Base-by-base conservation (phyloP, 2,888 invertebrate genomes). In the Coecobrya sp. region DNA sequence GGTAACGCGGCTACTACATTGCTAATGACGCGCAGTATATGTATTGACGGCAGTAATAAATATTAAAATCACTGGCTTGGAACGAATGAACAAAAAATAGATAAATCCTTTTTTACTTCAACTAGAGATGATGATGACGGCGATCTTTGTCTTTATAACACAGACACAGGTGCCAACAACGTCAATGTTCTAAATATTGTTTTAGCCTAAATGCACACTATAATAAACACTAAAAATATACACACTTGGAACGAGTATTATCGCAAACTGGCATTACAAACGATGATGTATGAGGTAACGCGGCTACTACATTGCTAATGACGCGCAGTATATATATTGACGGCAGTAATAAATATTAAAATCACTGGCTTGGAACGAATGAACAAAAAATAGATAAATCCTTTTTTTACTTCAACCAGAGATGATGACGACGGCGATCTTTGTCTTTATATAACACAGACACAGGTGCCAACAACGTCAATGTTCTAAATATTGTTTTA, bases 321-420 rank as follows among this genome's bases (percentile, higher is more conserved):
- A n/a, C n/a, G n/a, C n/a, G n/a, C 25, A 59, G 27, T 52, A 25
- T n/a, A 36, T n/a, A 62, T 22, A 19, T 19, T 13, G n/a, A 22
- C 76, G 87, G 76, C 25, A 79, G 87, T 42, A 79, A 87, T 87
- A 87, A 87, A 76, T 76, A 87, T 45, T 68, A 76, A 89, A 89
- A 49, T 89, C 89, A 89, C 30, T 89, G 68, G 89, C 36, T 16
- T 52, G 89, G 89, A 89, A 89, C 89, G 81, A 16, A 30, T 81
- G 81, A 68, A 16, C 19, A n/a, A 88, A 82, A 87, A 55, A 25
- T 45, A 59, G 68, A 52, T 89, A 55, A 79, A 89, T 42, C 49
- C 70, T 16, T 86, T 70, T 27, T 22, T 68, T 45, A 45, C 22
- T 36, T 4, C 36, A 36, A 36, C 36, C 22, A 76, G 7, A 10